Evolutionary conservation across 2,888 invertebrate genomes (phyloP).

Genomic region (Cephus pygmeus): DNA sequence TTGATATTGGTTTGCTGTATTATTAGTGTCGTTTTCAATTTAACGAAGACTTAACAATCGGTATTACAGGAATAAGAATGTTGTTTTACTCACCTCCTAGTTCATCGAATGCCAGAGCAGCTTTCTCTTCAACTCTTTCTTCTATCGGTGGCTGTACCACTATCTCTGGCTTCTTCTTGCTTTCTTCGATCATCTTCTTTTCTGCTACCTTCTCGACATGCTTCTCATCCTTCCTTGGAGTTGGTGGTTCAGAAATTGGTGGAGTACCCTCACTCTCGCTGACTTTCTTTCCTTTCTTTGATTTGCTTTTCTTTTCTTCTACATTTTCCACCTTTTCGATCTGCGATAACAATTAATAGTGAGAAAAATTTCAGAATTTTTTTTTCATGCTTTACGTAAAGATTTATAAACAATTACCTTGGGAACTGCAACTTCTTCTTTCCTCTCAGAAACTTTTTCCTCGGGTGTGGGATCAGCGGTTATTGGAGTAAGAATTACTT

Average conservation of each 20-base stretch:
- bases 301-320: slow-evolving; percentile 63
- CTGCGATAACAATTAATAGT: slow-evolving; percentile 21
- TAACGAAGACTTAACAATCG: not conserved
- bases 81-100: slow-evolving; percentile 69
- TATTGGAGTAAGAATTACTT: slow-evolving; percentile 56
- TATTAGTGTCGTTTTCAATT: not conserved
- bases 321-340: slow-evolving; percentile 51
- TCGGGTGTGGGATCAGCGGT: slow-evolving; percentile 44
- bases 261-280: slow-evolving; percentile 6
- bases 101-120: slow-evolving; percentile 70
- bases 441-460: slow-evolving; percentile 44
- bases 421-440: slow-evolving; percentile 35
- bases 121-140: slow-evolving; percentile 47
- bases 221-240: slow-evolving; percentile 47
- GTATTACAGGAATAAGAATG: slow-evolving; percentile 18
- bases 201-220: slow-evolving; percentile 33
- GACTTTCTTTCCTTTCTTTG: slow-evolving; percentile 52
- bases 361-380: not conserved
- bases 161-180: slow-evolving; percentile 38
- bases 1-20: not conserved
- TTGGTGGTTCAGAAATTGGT: slow-evolving; percentile 22
- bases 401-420: slow-evolving; percentile 18
- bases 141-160: slow-evolving; percentile 28
- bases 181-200: slow-evolving; percentile 33
- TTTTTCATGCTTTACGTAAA: not conserved